These are phyloP conservation scores for Periophthalmus magnuspinnatus DNA, from an alignment of 2,797 vertebrate species.

Conservation along the genomic window DNA sequence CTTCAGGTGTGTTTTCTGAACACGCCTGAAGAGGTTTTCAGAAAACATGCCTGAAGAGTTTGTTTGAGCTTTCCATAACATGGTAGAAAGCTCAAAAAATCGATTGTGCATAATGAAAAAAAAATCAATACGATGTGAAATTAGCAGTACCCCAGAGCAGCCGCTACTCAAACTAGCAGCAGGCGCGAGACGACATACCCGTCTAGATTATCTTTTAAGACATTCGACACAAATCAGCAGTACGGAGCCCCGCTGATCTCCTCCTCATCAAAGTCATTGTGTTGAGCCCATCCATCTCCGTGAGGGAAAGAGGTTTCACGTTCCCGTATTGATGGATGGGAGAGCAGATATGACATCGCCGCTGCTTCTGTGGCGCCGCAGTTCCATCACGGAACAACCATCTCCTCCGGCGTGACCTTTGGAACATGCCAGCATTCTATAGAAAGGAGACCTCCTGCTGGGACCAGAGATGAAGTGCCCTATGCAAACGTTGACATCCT, in stretches of 20 bases:
- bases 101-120: too few species aligned
- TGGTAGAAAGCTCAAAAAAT: too few species aligned
- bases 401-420: background rate
- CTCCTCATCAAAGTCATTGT: background rate
- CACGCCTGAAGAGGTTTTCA: too few species aligned
- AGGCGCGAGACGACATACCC: background rate
- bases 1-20: too few species aligned
- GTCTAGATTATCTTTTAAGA: background rate
- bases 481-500: background rate
- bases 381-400: background rate
- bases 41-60: too few species aligned
- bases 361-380: background rate
- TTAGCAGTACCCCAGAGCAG: background rate
- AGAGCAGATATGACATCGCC: background rate
- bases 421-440: background rate
- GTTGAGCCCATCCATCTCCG: background rate
- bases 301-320: background rate
- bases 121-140: too few species aligned
- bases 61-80: too few species aligned
- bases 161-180: background rate
- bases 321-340: slow-evolving; percentile 2
- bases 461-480: background rate
- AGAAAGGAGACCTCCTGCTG: slow-evolving; percentile 1
- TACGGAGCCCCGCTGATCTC: background rate
- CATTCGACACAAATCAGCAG: background rate